Evolutionary conservation across 2,113 vertebrate species (phyloP).

Genomic region (Bufo bufo): DNA sequence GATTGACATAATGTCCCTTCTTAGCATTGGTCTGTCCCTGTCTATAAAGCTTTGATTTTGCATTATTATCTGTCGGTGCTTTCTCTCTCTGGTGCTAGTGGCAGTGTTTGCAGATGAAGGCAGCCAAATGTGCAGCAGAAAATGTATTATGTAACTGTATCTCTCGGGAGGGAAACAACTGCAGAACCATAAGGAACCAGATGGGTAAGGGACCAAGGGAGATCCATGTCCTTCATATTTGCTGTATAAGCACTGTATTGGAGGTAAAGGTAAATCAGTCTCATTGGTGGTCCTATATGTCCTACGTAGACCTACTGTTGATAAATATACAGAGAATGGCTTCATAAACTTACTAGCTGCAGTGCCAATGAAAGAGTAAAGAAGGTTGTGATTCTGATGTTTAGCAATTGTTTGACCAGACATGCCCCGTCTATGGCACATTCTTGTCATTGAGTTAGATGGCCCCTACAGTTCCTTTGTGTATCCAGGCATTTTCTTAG

Average conservation of each 20-base stretch:
- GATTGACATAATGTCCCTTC: neutral
- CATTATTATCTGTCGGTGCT: neutral
- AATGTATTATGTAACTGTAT: neutral
- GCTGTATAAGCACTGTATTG: neutral
- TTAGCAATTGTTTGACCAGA: neutral
- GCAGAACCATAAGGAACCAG: neutral
- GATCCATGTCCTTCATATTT: neutral
- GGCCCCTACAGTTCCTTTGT: neutral
- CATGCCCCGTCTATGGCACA: neutral
- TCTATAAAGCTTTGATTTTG: neutral
- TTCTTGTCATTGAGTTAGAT: neutral
- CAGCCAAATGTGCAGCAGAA: neutral
- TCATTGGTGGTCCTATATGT: neutral
- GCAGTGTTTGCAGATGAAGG: neutral
- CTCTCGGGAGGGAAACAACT: neutral
- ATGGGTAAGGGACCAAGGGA: neutral
- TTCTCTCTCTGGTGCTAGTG: neutral
- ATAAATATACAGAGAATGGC: neutral
- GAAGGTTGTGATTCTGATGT: neutral
- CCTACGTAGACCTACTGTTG: neutral
- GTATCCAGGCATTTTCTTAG: slow-evolving; percentile 1
- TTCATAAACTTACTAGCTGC: neutral
- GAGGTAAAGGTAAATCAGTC: neutral
- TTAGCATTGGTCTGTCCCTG: neutral
- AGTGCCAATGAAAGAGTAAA: neutral